Evolutionary conservation across 1,140 invertebrate genomes (phyloP).

Genomic region (Hyphantria cunea): DNA sequence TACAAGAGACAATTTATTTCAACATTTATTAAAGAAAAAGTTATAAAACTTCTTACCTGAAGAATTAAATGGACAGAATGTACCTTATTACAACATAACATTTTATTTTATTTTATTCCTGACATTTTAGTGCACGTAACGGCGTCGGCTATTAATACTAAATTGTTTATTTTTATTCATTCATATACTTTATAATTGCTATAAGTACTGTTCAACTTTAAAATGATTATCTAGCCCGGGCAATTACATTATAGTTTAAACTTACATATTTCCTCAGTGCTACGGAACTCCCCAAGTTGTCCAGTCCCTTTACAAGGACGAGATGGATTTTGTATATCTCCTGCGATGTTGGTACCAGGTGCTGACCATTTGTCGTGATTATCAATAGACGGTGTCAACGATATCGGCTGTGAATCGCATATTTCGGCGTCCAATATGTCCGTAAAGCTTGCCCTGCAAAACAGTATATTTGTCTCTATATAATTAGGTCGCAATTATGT

Average conservation of each 20-base stretch:
- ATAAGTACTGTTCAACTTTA: no score
- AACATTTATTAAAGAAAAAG: no score
- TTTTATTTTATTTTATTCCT: no score
- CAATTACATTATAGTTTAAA: neutral
- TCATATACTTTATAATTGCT: no score
- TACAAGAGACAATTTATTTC: no score
- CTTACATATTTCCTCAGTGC: constrained; percentile 72
- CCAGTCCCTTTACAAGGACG: constrained; percentile 59
- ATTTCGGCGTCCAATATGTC: constrained; percentile 61
- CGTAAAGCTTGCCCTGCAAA: constrained; percentile 58
- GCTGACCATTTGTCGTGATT: neutral
- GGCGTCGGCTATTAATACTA: no score
- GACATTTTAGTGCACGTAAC: no score
- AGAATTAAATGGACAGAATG: no score
- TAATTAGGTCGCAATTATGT: neutral
- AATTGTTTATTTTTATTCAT: no score
- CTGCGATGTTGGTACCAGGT: neutral
- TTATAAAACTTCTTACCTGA: no score
- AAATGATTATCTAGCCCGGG: no score
- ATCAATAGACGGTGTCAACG: constrained; percentile 49
- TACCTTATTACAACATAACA: no score
- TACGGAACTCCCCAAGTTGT: constrained; percentile 60
- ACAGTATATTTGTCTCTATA: neutral
- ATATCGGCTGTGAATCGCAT: constrained; percentile 61
- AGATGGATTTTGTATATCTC: constrained; percentile 2